Percentiles rank a stretch among this genome's conserved stretches.
phyloP scores from a whole-genome alignment of 1,140 invertebrate genomes.

The Heterodera schachtii region DNA sequence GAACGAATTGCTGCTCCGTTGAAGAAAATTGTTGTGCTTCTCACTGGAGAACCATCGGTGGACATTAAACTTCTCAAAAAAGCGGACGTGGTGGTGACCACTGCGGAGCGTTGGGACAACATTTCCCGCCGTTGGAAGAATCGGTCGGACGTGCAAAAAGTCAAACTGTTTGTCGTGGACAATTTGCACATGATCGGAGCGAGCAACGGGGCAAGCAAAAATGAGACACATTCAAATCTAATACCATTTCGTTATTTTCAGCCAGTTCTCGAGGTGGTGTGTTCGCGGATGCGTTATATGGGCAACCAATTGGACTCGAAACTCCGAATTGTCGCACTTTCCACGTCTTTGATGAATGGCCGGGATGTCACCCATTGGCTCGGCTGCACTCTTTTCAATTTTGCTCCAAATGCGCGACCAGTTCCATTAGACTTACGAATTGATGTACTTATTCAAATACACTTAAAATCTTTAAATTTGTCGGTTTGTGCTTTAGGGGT shows the following conservation, averaged over 20 bases:
- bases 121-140: slow-evolving; percentile 97
- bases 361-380: slow-evolving; percentile 94
- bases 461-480: slow-evolving; percentile 26
- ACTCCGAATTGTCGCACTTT: slow-evolving; percentile 92
- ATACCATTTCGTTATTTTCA: slow-evolving; percentile 49
- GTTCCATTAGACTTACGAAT: slow-evolving; percentile 92
- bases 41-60: slow-evolving; percentile 97
- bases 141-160: slow-evolving; percentile 93
- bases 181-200: slow-evolving; percentile 81
- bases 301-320: slow-evolving; percentile 87
- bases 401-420: slow-evolving; percentile 94
- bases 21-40: slow-evolving; percentile 78
- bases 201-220: slow-evolving; percentile 67
- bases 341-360: slow-evolving; percentile 89
- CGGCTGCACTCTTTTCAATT: slow-evolving; percentile 94
- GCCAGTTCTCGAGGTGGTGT: slow-evolving; percentile 93
- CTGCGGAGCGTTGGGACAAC: slow-evolving; percentile 98
- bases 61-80: slow-evolving; percentile 82
- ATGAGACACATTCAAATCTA: not conserved
- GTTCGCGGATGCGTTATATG: slow-evolving; percentile 95
- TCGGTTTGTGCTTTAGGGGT: slow-evolving; percentile 70
- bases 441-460: slow-evolving; percentile 67
- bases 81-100: slow-evolving; percentile 91
- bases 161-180: slow-evolving; percentile 95
- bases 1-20: slow-evolving; percentile 81